These are phyloP conservation scores for Gobionotothen gibberifrons DNA, from an alignment of 2,797 vertebrate species.

Conservation along the genomic window DNA sequence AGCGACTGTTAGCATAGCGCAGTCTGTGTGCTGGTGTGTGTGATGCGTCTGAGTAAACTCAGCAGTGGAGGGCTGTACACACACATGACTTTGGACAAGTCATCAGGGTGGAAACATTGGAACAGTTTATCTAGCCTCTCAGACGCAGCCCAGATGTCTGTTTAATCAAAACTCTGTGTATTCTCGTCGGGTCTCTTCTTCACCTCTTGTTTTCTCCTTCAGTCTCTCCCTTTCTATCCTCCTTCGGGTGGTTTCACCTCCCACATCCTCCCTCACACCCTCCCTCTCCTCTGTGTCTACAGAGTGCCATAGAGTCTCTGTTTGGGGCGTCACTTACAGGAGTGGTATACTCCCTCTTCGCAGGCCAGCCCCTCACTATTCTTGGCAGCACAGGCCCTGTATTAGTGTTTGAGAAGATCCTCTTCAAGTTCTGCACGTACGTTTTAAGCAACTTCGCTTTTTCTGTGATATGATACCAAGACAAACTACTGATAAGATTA, in stretches of 20 bases:
- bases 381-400: conserved; percentile 98
- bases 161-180: conserved; percentile 58
- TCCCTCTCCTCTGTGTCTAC: conserved; percentile 63
- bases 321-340: conserved; percentile 98
- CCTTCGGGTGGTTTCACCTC: conserved; percentile 47
- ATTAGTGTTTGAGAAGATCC: conserved; percentile 98
- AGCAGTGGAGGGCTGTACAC: conserved; percentile 32
- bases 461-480: neutral
- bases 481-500: neutral
- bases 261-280: conserved; percentile 62
- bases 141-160: conserved; percentile 25
- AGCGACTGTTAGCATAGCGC: conserved; percentile 55
- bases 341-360: conserved; percentile 95
- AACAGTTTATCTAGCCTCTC: conserved; percentile 49
- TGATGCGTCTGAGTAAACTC: conserved; percentile 70
- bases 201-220: conserved; percentile 44
- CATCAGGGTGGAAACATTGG: conserved; percentile 54
- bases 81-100: conserved; percentile 54
- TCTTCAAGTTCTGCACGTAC: conserved; percentile 92
- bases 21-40: conserved; percentile 63
- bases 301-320: conserved; percentile 99
- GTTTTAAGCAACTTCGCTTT: conserved; percentile 35
- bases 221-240: conserved; percentile 74
- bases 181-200: conserved; percentile 61
- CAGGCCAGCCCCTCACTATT: conserved; percentile 97